Evolutionary conservation across 2,113 vertebrate genomes (phyloP).

Genomic region (Tupaia chinensis): DNA sequence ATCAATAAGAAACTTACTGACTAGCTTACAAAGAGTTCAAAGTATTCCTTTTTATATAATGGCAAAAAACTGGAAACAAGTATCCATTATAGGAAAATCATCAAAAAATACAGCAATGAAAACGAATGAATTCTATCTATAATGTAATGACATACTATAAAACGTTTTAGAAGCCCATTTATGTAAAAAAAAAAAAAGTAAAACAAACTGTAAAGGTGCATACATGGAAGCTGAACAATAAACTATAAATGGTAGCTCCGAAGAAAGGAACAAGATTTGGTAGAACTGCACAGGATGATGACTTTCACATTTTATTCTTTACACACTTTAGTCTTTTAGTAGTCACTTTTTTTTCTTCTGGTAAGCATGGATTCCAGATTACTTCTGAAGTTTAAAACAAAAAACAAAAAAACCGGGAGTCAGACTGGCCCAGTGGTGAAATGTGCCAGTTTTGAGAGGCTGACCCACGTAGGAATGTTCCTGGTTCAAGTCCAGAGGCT

Average conservation of each 20-base stretch:
- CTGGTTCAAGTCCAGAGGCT: too few relatives aligned
- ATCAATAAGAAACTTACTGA: constrained; percentile 30
- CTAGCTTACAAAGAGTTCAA: constrained; percentile 66
- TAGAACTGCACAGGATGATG: neutral
- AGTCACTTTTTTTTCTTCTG: neutral
- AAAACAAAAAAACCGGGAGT: neutral
- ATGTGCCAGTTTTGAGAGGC: too few relatives aligned
- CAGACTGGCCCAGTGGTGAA: too few relatives aligned
- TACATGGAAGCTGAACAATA: neutral
- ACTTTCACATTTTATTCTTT: constrained; percentile 6
- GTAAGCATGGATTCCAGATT: neutral
- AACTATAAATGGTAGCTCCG: neutral
- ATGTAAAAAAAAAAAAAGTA: neutral
- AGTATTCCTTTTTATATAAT: neutral
- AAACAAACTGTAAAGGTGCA: neutral
- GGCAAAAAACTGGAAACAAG: constrained; percentile 38
- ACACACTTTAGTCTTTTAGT: neutral
- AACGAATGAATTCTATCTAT: neutral
- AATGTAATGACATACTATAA: neutral
- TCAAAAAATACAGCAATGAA: constrained; percentile 47
- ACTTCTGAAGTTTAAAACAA: constrained; percentile 22
- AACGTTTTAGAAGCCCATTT: neutral
- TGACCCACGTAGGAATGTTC: too few relatives aligned
- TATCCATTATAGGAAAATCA: constrained; percentile 14
- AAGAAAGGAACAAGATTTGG: neutral